Evolutionary conservation across 2,113 vertebrate species (phyloP), one percentile per base, ranked within the genome.

Genomic region (Irena cyanogastra): DNA sequence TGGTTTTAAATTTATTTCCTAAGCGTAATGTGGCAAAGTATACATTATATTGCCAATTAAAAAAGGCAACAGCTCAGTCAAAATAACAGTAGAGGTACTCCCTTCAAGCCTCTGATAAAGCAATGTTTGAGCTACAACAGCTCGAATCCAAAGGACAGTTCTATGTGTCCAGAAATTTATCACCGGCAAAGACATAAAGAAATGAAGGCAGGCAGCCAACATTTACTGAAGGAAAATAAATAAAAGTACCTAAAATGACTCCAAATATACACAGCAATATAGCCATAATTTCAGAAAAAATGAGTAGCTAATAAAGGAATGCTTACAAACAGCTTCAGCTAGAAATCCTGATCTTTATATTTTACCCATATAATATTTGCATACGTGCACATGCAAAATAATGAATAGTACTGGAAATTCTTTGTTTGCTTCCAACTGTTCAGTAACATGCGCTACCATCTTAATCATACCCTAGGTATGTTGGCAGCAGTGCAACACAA

Each of bases 401-500:
- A 10, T 20, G 23, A 79, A 23, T 3, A 50, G 24, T 28, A 59
- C 15, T 54, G 28, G 66, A 88, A 86, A 72, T 7, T 52, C 17
- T 50, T 65, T 13, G 16, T 33, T 87, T 87, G 83, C 69, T 89
- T 84, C 41, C 64, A 27, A 64, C 59, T 69, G 30, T 27, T 70
- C 52, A 66, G 80, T 88, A 90, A 83, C 53, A 79, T 37, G 64
- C 54, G 23, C 52, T 71, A 71, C 45, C 71, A 89, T 52, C 92
- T 83, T 92, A 81, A 86, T 93, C 88, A 89, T 70, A 83, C 69
- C 39, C 52, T 60, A 90, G 59, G 83, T 92, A 92, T 60, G 60
- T 5, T 92, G 85, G 89, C 81, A 94, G 71, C 42, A 87, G 77
- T 16, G 56, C 81, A 96, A 49, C 35, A 69, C 30, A 90, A 83